Percentiles rank a stretch among this genome's conserved stretches.
Evolutionary conservation across 2,113 vertebrate genomes (phyloP).

Genomic region (Rhineura floridana): DNA sequence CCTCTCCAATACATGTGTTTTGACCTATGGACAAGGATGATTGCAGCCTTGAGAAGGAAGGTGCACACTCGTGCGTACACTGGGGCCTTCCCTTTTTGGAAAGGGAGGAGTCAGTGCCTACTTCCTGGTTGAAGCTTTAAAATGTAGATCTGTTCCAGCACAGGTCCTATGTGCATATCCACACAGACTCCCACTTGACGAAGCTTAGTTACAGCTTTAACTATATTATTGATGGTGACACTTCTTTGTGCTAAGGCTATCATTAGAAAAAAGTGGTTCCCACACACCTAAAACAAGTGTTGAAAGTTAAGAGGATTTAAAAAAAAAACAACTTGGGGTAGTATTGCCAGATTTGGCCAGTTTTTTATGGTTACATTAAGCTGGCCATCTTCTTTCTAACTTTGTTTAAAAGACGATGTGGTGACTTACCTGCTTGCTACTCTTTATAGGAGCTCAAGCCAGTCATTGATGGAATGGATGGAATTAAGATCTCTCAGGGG

Average conservation of each 20-base stretch:
- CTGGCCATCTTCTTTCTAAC: not conserved
- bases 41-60: not conserved
- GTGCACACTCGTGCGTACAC: not conserved
- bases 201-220: not conserved
- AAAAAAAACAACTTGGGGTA: not conserved
- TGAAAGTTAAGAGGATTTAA: not conserved
- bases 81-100: not conserved
- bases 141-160: not conserved
- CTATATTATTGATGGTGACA: not conserved
- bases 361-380: not conserved
- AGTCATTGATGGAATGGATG: constrained; percentile 94
- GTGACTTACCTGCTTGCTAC: constrained; percentile 20
- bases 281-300: not conserved
- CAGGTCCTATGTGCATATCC: not conserved
- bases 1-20: not conserved
- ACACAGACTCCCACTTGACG: not conserved
- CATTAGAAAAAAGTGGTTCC: not conserved
- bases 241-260: not conserved
- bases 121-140: not conserved
- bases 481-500: constrained; percentile 93
- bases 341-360: no score
- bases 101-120: not conserved
- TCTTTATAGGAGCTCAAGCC: constrained; percentile 86
- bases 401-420: not conserved
- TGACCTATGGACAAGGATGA: not conserved